Conservation (phyloP, 2,888 invertebrate genomes). For the Alsophila aescularia region DNA sequence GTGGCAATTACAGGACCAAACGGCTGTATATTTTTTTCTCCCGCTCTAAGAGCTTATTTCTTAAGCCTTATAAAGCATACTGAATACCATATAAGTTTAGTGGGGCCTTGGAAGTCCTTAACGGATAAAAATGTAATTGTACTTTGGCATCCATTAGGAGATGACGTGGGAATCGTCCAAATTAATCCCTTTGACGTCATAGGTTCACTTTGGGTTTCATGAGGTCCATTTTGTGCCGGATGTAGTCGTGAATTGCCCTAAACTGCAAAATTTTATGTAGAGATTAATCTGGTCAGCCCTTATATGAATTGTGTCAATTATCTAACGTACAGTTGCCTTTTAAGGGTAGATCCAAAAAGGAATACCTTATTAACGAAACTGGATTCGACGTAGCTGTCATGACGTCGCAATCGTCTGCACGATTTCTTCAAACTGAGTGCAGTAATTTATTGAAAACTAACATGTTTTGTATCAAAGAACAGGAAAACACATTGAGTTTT, state of each 20-base stretch:
- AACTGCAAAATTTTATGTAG: conserved; percentile 41
- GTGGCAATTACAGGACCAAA: conserved; percentile 32
- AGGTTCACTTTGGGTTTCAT: conserved; percentile 48
- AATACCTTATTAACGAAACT: conserved; percentile 4
- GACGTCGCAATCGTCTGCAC: conserved; percentile 11
- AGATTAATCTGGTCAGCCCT: conserved; percentile 39
- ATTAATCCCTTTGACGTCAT: conserved; percentile 72
- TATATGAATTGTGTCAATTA: conserved; percentile 37
- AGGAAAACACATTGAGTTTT: conserved; percentile 16
- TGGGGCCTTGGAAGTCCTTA: conserved; percentile 66
- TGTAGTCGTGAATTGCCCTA: conserved; percentile 39
- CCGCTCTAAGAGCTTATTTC: conserved; percentile 44
- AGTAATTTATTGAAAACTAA: not conserved
- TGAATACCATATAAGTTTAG: conserved; percentile 55
- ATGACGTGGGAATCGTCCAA: conserved; percentile 69
- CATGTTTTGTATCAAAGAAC: conserved; percentile 5
- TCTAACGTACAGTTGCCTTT: conserved; percentile 23
- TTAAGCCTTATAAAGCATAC: conserved; percentile 43
- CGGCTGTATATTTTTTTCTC: conserved; percentile 40
- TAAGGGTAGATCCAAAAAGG: conserved; percentile 12
- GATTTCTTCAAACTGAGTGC: conserved; percentile 13
- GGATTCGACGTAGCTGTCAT: not conserved
- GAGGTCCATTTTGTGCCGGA: conserved; percentile 45
- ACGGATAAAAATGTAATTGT: conserved; percentile 64
- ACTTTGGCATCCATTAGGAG: conserved; percentile 56